phyloP scores from a whole-genome alignment of 2,797 vertebrate species.

The Lacerta bilineata region DNA sequence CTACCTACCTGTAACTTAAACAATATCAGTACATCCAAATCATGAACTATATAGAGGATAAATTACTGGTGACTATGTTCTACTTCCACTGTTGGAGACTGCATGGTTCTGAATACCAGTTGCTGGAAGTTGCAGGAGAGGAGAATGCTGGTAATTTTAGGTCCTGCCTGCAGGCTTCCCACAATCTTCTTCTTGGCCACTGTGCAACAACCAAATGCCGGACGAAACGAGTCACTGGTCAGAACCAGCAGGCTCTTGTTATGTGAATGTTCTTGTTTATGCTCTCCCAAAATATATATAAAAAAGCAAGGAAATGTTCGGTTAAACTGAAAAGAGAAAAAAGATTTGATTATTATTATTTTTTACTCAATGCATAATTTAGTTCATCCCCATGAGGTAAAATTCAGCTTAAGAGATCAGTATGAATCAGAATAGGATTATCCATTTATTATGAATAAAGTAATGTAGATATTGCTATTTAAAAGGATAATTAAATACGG shows the following conservation, averaged over 20 bases:
- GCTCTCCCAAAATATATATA: slow-evolving; percentile 17
- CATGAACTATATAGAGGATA: slow-evolving; percentile 21
- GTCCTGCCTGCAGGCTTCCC: too few species aligned
- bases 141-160: neutral
- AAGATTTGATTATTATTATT: slow-evolving; percentile 37
- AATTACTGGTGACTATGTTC: neutral
- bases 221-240: too few species aligned
- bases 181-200: too few species aligned
- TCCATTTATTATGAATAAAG: slow-evolving; percentile 70
- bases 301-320: slow-evolving; percentile 27
- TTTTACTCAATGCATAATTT: slow-evolving; percentile 65
- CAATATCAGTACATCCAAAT: slow-evolving; percentile 20
- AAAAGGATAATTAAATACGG: slow-evolving; percentile 50
- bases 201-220: neutral
- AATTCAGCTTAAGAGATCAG: slow-evolving; percentile 69
- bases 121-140: too few species aligned
- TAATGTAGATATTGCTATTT: slow-evolving; percentile 66
- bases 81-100: too few species aligned
- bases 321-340: slow-evolving; percentile 51
- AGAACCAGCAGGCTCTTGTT: neutral
- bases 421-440: slow-evolving; percentile 71
- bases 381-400: slow-evolving; percentile 66
- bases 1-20: neutral
- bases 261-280: slow-evolving; percentile 13
- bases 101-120: too few species aligned